phyloP scores from a whole-genome alignment of 2,888 invertebrate species.

The Plebejus melissa region DNA sequence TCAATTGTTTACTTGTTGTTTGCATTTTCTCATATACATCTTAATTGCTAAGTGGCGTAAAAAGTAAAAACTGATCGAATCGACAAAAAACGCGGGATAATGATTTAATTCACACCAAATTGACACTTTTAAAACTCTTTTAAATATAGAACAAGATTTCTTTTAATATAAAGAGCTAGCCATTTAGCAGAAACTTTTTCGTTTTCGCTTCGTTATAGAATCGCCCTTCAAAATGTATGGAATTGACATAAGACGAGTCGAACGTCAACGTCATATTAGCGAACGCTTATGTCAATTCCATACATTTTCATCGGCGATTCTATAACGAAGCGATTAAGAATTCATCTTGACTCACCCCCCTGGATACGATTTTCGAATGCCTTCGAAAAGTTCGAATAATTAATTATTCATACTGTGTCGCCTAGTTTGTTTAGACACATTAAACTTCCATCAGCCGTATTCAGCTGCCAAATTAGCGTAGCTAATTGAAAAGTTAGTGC shows the following conservation, averaged over 20 bases:
- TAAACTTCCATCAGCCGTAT: slow-evolving; percentile 23
- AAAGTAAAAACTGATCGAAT: slow-evolving; percentile 35
- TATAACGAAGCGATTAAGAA: too few relatives aligned
- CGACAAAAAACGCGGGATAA: slow-evolving; percentile 36
- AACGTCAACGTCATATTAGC: too few relatives aligned
- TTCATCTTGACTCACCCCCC: too few relatives aligned
- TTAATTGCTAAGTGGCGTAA: slow-evolving; percentile 35
- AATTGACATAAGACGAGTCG: too few relatives aligned
- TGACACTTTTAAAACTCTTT: slow-evolving; percentile 40
- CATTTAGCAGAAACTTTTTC: too few relatives aligned
- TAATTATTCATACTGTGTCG: slow-evolving; percentile 5
- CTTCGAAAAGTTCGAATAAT: not conserved
- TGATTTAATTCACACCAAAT: slow-evolving; percentile 37
- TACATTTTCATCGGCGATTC: too few relatives aligned
- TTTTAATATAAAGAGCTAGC: not conserved
- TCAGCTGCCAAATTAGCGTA: slow-evolving; percentile 23
- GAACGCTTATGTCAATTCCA: too few relatives aligned
- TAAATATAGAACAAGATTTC: slow-evolving; percentile 40
- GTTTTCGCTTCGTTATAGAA: too few relatives aligned
- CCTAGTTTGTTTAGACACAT: slow-evolving; percentile 24
- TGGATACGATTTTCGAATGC: not conserved
- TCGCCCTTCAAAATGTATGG: too few relatives aligned
- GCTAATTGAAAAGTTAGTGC: slow-evolving; percentile 24
- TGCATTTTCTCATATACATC: not conserved
- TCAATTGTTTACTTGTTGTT: slow-evolving; percentile 6